Base-by-base conservation (phyloP, 1,140 invertebrate species). In the Lithobius niger region DNA sequence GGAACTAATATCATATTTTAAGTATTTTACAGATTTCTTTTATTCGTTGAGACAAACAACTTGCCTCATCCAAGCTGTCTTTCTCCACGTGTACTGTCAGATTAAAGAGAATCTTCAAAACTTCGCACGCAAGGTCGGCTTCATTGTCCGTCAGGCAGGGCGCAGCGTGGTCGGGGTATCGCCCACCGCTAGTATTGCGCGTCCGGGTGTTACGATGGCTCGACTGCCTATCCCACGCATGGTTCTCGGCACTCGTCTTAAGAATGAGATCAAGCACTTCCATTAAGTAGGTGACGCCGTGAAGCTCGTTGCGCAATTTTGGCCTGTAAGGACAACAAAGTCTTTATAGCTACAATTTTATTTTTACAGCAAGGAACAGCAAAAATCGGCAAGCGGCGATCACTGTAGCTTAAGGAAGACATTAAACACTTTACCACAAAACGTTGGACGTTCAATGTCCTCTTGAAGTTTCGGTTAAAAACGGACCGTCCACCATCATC, bases 91-190 rank as follows among this genome's bases (percentile, higher is more conserved):
- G 63, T 21, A 82, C 75, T n/a, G 79, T 82, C 52, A 96, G 69
- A 69, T 94, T 96, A 67, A 94, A 97, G 55, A 95, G 74, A 15
- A 84, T 80, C 73, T 95, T 95, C 4, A 95, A 75, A 59, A 89
- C 80, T 74, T 96, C 90, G 70, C 81, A 85, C 24, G 78, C 72
- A 40, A 92, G 71, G 52, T 81, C 80, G 36, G 82, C 76, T 65
- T 87, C 65, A 40, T 82, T 77, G 74, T 85, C 71, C 40, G 66
- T 63, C 16, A 74, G 59, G 44, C 18, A 55, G 3, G 42, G 42
- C 16, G 3, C 24, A 16, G n/a, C n/a, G n/a, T n/a, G n/a, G n/a
- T 49, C 53, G 10, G 13, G 6, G 13, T 6, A 25, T 4, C 25
- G 22, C 6, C 48, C 48, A 50, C 13, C 27, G 3, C 48, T 13